A percentile compares a stretch with the other conserved stretches of the same genome.
These are phyloP conservation scores for Drosophila maculinotata DNA, from an alignment of 2,888 invertebrate species.

Conservation along the genomic window DNA sequence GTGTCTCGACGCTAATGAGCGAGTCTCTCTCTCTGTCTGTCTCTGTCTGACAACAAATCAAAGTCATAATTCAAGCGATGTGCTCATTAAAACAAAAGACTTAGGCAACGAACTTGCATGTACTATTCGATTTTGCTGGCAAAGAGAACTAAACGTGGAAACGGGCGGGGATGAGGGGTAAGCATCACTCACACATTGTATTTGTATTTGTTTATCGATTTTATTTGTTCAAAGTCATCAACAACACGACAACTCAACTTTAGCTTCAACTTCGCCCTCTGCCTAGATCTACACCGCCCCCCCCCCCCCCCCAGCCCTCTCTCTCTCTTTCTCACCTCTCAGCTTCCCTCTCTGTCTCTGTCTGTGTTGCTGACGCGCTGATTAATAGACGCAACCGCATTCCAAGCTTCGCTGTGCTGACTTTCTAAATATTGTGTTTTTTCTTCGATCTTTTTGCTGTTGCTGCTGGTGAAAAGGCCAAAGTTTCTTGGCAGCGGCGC, in stretches of 20 bases:
- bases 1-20: slow-evolving; percentile 79
- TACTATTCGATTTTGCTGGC: background rate
- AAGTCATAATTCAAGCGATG: slow-evolving; percentile 77
- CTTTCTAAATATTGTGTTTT: slow-evolving; percentile 73
- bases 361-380: slow-evolving; percentile 63
- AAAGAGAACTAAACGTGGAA: background rate
- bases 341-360: background rate
- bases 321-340: background rate
- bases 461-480: slow-evolving; percentile 56
- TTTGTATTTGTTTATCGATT: slow-evolving; percentile 78
- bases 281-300: slow-evolving; percentile 14
- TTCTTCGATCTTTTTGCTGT: slow-evolving; percentile 39
- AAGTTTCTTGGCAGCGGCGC: slow-evolving; percentile 13
- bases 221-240: slow-evolving; percentile 64
- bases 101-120: slow-evolving; percentile 77
- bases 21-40: slow-evolving; percentile 18
- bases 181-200: slow-evolving; percentile 22
- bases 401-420: slow-evolving; percentile 72
- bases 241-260: slow-evolving; percentile 55
- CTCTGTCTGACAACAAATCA: slow-evolving; percentile 53
- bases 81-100: slow-evolving; percentile 82
- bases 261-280: slow-evolving; percentile 50
- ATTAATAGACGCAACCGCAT: slow-evolving; percentile 80
- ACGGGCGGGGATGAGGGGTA: background rate
- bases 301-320: background rate